Base-by-base conservation (phyloP, 2,113 vertebrate species). In the Reinhardtius hippoglossoides region DNA sequence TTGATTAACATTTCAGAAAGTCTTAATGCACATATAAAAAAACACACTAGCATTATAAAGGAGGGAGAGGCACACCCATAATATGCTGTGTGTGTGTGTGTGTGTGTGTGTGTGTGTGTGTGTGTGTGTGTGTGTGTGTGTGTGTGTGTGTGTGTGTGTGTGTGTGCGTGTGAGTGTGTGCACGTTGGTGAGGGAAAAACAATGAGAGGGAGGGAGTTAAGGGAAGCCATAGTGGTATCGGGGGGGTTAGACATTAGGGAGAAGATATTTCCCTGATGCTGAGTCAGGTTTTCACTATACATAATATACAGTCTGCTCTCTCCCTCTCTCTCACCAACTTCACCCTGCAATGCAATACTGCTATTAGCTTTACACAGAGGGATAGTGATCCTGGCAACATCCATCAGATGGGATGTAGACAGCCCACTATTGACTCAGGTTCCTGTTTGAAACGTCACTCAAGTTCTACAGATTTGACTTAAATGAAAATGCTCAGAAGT, bases 211-310 rank as follows among this genome's bases (percentile, higher is more conserved):
- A 26, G 21, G 7, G 44, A 71, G 70, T 58, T 48, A 23, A 56
- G 26, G 21, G 58, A 69, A 67, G 62, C 74, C 13, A 62, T 56
- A 21, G 59, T 77, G 63, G 56, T 78, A 78, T 74, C 37, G 6
- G 14, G 14, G 35, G 65, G 81, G 56, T 84, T 67, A 70, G 73
- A 79, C 80, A 88, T 86, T 82, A 86, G 59, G 82, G 81, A 78
- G 61, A 83, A 66, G 86, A 82, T 82, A 83, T 89, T 88, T 89
- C 83, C 79, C 77, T 79, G 64, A 75, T 88, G 86, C 87, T 91
- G 88, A 89, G 67, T 91, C 85, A 89, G 91, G 61, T 82, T 27
- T 88, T 88, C 82, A 80, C 60, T 56, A 71, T 79, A 72, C 59
- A 74, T 79, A 71, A 88, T 85, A 82, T 75, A 85, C 63, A 78